Percentiles rank a stretch among this genome's conserved stretches.
These are phyloP conservation scores for Caenorhabditis zanzibari DNA, from an alignment of 2,888 invertebrate species.

Conservation along the genomic window DNA sequence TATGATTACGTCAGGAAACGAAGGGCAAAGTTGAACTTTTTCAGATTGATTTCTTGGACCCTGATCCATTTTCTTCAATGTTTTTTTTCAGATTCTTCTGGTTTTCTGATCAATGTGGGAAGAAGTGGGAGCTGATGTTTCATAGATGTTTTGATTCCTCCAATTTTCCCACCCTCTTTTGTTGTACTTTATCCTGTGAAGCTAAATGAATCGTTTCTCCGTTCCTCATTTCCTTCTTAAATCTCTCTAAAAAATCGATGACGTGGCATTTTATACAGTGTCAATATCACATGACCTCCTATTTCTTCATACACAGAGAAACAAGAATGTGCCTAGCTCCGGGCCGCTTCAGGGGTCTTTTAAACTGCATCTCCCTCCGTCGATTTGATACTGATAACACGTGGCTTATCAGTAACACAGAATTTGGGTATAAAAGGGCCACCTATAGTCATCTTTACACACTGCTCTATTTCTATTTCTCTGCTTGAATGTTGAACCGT, in stretches of 20 bases:
- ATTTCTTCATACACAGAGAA: not conserved
- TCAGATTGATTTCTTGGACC: slow-evolving; percentile 17
- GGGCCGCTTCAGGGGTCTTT: slow-evolving; percentile 24
- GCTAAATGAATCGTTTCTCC: not conserved
- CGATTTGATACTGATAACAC: slow-evolving; percentile 47
- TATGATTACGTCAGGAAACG: slow-evolving; percentile 25
- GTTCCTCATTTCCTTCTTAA: not conserved
- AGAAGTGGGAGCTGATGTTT: slow-evolving; percentile 17
- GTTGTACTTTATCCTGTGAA: slow-evolving; percentile 1
- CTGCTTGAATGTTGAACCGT: slow-evolving; percentile 40
- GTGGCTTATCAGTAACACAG: slow-evolving; percentile 47
- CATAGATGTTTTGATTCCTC: not conserved
- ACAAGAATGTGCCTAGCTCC: slow-evolving; percentile 32
- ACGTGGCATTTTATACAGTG: slow-evolving; percentile 3
- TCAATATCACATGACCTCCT: slow-evolving; percentile 40
- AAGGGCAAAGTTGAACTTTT: slow-evolving; percentile 25
- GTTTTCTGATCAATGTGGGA: not conserved
- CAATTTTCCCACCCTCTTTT: not conserved
- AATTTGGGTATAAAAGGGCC: slow-evolving; percentile 32
- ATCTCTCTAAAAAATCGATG: not conserved
- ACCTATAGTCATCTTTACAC: slow-evolving; percentile 11
- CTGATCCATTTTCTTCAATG: not conserved
- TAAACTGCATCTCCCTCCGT: slow-evolving; percentile 40
- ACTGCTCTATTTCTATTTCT: not conserved
- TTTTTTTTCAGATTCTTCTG: not conserved